phyloP scores from a whole-genome alignment of 2,888 invertebrate genomes.

The Helobdella robusta region DNA sequence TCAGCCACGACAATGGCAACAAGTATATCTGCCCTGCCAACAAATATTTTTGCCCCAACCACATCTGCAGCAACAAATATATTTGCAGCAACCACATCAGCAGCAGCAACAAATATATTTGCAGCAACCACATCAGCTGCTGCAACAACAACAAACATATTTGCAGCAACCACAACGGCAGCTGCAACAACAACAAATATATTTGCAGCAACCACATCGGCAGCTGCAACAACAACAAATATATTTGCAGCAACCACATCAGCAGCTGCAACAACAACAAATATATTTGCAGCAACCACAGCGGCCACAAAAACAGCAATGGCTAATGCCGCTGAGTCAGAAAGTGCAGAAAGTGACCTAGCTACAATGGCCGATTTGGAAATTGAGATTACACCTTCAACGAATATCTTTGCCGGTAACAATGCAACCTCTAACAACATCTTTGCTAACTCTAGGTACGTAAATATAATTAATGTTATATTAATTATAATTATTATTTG shows the following conservation, averaged over 20 bases:
- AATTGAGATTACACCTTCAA: no score
- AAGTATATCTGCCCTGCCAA: no score
- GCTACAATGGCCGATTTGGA: no score
- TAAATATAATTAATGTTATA: no score
- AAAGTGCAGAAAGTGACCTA: no score
- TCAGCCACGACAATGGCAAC: background rate
- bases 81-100: conserved; percentile 1
- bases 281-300: background rate
- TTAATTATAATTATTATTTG: no score
- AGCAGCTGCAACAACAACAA: background rate
- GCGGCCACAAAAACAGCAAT: background rate
- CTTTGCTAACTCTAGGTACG: no score
- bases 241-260: conserved; percentile 1
- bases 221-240: background rate
- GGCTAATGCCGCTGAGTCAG: background rate
- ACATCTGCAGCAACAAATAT: background rate
- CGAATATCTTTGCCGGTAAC: no score
- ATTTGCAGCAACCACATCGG: background rate
- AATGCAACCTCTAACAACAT: no score
- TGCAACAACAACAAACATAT: background rate
- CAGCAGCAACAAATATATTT: background rate
- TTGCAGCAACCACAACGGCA: conserved; percentile 1
- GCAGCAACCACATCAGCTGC: background rate
- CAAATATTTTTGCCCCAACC: background rate
- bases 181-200: conserved; percentile 9